Evolutionary conservation across 2,888 invertebrate genomes (phyloP), one percentile per base, ranked within the genome.

Genomic region (Drosophila aldrichi): DNA sequence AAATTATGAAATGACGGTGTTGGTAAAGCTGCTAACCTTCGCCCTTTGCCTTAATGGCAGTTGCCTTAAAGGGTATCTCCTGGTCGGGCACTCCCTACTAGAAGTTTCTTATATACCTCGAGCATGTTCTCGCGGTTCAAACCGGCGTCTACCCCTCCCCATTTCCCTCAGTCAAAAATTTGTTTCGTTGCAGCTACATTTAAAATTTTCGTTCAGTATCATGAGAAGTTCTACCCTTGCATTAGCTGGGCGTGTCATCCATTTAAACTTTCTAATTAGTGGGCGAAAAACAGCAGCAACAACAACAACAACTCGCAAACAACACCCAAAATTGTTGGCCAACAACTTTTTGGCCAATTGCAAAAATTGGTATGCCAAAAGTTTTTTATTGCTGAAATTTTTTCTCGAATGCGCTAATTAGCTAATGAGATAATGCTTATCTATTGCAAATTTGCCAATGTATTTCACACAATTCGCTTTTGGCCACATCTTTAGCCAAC

Each of bases 341-440:
- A 46, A 18, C 32, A 49, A 49, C 55, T 20, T 51, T 52, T 36
- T 36, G 34, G 20, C 34, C 9, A 46, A 46, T 82, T 79, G 56
- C 71, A 49, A 58, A 69, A 77, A 52, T 68, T 66, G 67, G 70
- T 68, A 57, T 63, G 79, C 66, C 38, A 56, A 82, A 89, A 83
- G 70, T 90, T 89, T 89, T 89, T 89, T 90, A 87, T 89, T 88
- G 87, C 89, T 25, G 41, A 82, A 83, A 83, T 90, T 88, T 65
- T 80, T 86, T 80, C 65, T 74, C 59, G 71, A n/a, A n/a, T 75
- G 70, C 90, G 70, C 89, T 89, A 90, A 90, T 90, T 90, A 89
- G 87, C 85, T 85, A 85, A 85, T 90, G 88, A 88, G 90, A 89
- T 89, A 89, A 90, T 82, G 70, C 89, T 90, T 85, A 85, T 85